Evolutionary conservation across 2,797 vertebrate genomes (phyloP).

Genomic region (Todus mexicanus): DNA sequence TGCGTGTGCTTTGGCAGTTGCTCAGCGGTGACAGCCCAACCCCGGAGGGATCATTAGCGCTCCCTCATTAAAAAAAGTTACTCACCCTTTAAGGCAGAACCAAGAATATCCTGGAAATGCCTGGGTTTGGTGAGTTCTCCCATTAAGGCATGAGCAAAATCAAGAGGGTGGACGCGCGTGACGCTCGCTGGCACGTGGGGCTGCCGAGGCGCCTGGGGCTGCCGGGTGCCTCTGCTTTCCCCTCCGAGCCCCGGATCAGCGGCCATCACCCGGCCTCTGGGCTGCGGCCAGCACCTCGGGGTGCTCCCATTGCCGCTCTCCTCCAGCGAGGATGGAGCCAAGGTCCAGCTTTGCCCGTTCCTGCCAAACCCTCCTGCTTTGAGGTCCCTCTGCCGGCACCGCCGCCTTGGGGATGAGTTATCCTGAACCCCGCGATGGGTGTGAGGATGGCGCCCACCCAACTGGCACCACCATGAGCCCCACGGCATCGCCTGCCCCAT

Average conservation of each 20-base stretch:
- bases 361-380: not conserved
- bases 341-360: not conserved
- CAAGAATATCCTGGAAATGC: slow-evolving; percentile 64
- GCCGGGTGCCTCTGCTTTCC: fast-evolving
- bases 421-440: fast-evolving
- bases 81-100: slow-evolving; percentile 25
- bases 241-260: fast-evolving
- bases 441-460: not conserved
- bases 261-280: not conserved
- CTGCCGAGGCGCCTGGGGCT: not conserved
- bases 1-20: not conserved
- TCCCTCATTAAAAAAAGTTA: slow-evolving; percentile 29
- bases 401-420: fast-evolving
- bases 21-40: slow-evolving; percentile 22
- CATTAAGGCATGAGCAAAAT: not conserved
- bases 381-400: not conserved
- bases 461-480: fast-evolving
- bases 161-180: not conserved
- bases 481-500: not conserved
- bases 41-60: not conserved
- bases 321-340: fast-evolving
- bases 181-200: not conserved
- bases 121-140: not conserved
- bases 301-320: not conserved
- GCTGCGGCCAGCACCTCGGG: not conserved